Base-by-base conservation (phyloP, 2,113 vertebrate genomes). In the Melanocharis versteri region DNA sequence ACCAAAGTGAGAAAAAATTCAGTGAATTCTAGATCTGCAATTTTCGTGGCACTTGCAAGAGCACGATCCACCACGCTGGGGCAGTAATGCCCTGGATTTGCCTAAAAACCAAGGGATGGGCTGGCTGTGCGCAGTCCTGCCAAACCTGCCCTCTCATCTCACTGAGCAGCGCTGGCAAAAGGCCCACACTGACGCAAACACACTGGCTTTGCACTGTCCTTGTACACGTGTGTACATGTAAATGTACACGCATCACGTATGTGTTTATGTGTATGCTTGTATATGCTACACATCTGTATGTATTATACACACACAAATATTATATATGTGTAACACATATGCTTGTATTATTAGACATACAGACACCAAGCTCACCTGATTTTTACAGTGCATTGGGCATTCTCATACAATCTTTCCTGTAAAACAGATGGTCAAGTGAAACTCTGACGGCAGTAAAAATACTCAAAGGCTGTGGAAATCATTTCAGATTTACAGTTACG, bases 401-500 rank as follows among this genome's bases (percentile, higher is more conserved):
- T 50, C 33, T 19, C 3, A 22, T 30, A 5, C 30, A 22, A 14
- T 1, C 1, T n/a, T 57, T 93, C 30, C 54, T 70, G 10, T 39
- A 70, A 78, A 87, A 28, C 20, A 45, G 11, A 27, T 0, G 2
- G 7, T 37, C 16, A 72, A 15, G 13, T 31, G 61, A 57, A 71
- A 24, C 8, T 17, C 13, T 6, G 3, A 11, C 6, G 31, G 30
- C 54, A 47, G 10, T 26, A 19, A 77, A 70, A 65, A 4, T 5
- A 30, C 37, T 11, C 54, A 28, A 31, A 69, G 8, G 8, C 28
- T n/a, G 24, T 50, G 21, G 54, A 73, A 70, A 73, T 42, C 0
- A 2, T 62, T 62, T 65, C 27, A 54, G 27, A 13, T 11, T 65
- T 17, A 27, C 2, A 27, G 2, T 47, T 47, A 7, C 0, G 0